Conservation (phyloP, 53 echinoderm and acorn worm species). For the Crossaster papposus region DNA sequence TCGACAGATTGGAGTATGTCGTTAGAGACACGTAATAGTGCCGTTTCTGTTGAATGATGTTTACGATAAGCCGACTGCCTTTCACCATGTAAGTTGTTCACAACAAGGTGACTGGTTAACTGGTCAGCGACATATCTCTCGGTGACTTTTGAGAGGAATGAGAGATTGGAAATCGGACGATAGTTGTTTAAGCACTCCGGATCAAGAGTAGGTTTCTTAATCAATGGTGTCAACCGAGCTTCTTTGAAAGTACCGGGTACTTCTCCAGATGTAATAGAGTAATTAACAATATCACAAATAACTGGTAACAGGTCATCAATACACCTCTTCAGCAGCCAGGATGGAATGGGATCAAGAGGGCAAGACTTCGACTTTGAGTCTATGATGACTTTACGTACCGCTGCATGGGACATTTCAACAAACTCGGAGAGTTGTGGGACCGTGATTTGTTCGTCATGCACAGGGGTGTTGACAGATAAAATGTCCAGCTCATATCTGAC, state of each 20-base stretch:
- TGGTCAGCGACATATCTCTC: conserved; percentile 48
- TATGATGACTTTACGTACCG: conserved; percentile 51
- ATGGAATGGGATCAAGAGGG: too few species aligned
- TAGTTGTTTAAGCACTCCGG: conserved; percentile 46
- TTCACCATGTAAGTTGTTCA: conserved; percentile 29
- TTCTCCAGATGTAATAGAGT: conserved; percentile 51
- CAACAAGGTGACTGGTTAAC: conserved; percentile 44
- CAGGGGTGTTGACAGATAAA: background rate
- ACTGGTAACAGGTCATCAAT: conserved; percentile 30
- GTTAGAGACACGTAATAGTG: conserved; percentile 43
- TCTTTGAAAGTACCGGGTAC: conserved; percentile 61
- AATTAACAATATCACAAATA: conserved; percentile 59
- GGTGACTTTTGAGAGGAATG: conserved; percentile 55
- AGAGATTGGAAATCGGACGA: conserved; percentile 62
- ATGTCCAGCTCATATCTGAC: background rate
- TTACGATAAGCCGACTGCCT: conserved; percentile 66
- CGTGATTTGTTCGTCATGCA: background rate
- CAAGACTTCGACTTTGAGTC: conserved; percentile 56
- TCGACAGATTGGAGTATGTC: conserved; percentile 46
- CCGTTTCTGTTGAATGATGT: conserved; percentile 64
- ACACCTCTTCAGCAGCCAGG: conserved; percentile 51
- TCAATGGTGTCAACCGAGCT: conserved; percentile 52
- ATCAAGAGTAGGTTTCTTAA: conserved; percentile 51
- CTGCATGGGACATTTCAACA: background rate
- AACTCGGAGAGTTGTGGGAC: background rate